These are phyloP conservation scores for Nomada flava DNA, from an alignment of 2,888 invertebrate species.

Conservation along the genomic window DNA sequence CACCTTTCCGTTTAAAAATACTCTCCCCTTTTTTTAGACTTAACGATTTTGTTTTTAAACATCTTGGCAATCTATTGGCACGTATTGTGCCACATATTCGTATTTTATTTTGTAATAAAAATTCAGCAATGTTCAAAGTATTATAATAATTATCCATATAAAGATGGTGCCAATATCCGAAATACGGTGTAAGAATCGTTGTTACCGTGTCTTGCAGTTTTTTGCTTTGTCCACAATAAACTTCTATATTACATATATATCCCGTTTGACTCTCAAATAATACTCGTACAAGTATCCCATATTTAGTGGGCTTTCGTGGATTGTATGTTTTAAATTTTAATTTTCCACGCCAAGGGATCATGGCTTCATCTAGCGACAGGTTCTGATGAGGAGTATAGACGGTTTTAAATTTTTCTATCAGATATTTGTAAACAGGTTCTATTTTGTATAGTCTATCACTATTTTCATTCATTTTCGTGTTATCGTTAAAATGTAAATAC, in stretches of 20 bases:
- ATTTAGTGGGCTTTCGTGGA: background rate
- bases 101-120: slow-evolving; percentile 21
- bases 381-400: slow-evolving; percentile 46
- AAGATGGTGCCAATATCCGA: slow-evolving; percentile 11
- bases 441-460: slow-evolving; percentile 46
- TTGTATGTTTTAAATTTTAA: slow-evolving; percentile 34
- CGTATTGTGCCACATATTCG: slow-evolving; percentile 24
- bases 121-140: slow-evolving; percentile 13
- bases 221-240: too few relatives aligned
- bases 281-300: background rate
- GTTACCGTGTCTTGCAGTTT: too few relatives aligned
- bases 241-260: background rate
- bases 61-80: slow-evolving; percentile 10
- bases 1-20: slow-evolving; percentile 53
- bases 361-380: slow-evolving; percentile 44
- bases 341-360: slow-evolving; percentile 49
- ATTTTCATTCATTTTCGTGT: slow-evolving; percentile 39
- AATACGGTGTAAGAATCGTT: too few relatives aligned
- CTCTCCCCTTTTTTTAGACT: slow-evolving; percentile 50
- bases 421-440: slow-evolving; percentile 42
- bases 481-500: slow-evolving; percentile 49
- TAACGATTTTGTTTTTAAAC: slow-evolving; percentile 17
- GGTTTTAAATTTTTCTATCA: slow-evolving; percentile 47
- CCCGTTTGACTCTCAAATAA: background rate
- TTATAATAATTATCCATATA: slow-evolving; percentile 20